Evolutionary conservation across 2,888 invertebrate genomes (phyloP).

Genomic region (Conistra vaccinii): DNA sequence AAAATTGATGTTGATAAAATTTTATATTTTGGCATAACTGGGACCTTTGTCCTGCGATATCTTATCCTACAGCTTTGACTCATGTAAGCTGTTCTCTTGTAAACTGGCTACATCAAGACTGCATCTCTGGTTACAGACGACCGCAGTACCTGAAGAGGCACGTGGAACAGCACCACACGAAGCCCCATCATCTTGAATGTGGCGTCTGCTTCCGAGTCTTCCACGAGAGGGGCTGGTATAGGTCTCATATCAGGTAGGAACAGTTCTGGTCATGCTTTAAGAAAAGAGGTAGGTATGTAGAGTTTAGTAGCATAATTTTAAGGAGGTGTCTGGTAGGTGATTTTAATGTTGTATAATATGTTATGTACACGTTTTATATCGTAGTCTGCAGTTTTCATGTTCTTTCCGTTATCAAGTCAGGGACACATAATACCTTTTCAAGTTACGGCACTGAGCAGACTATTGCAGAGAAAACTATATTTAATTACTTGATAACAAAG

Average conservation of each 20-base stretch:
- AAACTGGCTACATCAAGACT: not conserved
- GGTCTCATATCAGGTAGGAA: constrained; percentile 72
- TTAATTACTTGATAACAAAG: not conserved
- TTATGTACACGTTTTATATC: not conserved
- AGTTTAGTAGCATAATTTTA: not conserved
- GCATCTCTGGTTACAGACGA: constrained; percentile 63
- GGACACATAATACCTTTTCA: not conserved
- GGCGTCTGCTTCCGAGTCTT: constrained; percentile 72
- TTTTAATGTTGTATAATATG: not conserved
- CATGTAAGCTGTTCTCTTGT: not conserved
- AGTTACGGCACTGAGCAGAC: not conserved
- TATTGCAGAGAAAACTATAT: not conserved
- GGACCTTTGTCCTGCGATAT: too few species aligned
- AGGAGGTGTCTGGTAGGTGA: not conserved
- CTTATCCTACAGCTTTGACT: not conserved
- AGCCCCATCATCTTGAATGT: constrained; percentile 69
- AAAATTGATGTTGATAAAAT: too few species aligned
- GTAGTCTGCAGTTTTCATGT: not conserved
- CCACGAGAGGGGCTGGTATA: constrained; percentile 73
- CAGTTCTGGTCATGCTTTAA: not conserved
- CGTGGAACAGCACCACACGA: constrained; percentile 75
- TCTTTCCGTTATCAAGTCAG: not conserved
- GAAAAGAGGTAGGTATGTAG: not conserved
- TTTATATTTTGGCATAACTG: too few species aligned
- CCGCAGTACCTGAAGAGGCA: constrained; percentile 77